These are phyloP conservation scores for Fabriciana adippe DNA, from an alignment of 2,888 invertebrate genomes.

Conservation along the genomic window DNA sequence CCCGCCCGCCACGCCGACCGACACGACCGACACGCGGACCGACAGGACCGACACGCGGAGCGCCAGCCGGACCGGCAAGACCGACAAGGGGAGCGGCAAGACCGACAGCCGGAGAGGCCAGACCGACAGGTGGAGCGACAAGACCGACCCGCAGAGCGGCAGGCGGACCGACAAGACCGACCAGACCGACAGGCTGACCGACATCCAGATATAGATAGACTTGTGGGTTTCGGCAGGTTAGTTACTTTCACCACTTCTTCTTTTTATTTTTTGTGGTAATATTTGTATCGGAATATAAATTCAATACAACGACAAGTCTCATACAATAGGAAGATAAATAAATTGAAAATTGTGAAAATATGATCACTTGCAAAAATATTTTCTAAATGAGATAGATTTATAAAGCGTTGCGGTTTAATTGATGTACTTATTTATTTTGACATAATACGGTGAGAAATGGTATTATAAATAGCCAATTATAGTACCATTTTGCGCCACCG, in stretches of 20 bases:
- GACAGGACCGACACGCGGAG: slow-evolving; percentile 1
- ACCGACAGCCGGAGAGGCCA: background rate
- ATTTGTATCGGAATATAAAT: background rate
- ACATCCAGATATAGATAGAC: slow-evolving; percentile 59
- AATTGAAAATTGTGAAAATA: no score
- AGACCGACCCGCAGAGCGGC: slow-evolving; percentile 41
- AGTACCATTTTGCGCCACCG: no score
- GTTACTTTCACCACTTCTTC: background rate
- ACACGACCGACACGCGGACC: slow-evolving; percentile 52
- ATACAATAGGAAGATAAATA: no score
- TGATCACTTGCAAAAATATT: no score
- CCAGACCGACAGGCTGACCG: slow-evolving; percentile 41
- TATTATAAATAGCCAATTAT: no score
- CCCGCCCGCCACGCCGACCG: slow-evolving; percentile 54
- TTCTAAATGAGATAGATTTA: no score
- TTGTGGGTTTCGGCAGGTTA: slow-evolving; percentile 49
- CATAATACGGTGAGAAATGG: no score
- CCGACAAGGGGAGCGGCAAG: background rate
- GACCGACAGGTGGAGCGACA: background rate
- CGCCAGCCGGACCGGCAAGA: slow-evolving; percentile 4
- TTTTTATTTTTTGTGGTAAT: no score
- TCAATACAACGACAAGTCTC: background rate
- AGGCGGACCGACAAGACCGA: slow-evolving; percentile 10
- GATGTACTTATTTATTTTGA: no score
- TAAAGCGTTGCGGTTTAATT: no score